phyloP scores from a whole-genome alignment of 2,797 vertebrate species.

The Gambelia wislizenii region DNA sequence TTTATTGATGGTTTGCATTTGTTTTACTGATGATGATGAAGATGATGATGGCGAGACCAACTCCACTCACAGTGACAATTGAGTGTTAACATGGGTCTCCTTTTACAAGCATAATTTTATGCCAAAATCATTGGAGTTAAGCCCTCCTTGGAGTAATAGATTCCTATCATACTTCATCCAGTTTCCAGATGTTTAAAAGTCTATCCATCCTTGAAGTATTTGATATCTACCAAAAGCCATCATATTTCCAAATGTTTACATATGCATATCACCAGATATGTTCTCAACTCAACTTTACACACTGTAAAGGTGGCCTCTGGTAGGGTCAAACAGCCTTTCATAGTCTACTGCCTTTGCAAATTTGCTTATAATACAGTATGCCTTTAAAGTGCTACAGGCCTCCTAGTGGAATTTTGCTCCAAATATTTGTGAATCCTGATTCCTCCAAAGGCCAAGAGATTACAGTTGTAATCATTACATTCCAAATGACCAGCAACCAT shows the following conservation, averaged over 20 bases:
- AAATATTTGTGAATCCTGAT: background rate
- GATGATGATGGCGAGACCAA: too few relatives aligned
- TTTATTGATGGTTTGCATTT: too few relatives aligned
- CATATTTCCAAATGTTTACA: background rate
- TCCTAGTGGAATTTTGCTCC: background rate
- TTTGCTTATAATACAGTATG: background rate
- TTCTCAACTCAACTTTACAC: background rate
- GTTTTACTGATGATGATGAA: too few relatives aligned
- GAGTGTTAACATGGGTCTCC: background rate
- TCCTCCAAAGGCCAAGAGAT: background rate
- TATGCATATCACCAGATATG: background rate
- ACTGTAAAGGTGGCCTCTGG: background rate
- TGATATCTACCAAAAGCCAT: too few relatives aligned
- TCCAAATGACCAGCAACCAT: background rate
- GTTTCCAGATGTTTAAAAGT: background rate
- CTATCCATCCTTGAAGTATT: too few relatives aligned
- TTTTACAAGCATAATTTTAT: background rate
- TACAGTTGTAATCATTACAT: background rate
- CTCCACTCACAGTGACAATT: background rate
- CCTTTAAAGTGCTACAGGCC: background rate
- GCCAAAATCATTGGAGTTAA: background rate
- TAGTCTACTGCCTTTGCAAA: background rate
- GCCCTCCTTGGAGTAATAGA: background rate
- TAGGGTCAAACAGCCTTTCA: too few relatives aligned
- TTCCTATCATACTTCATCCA: background rate